Conservation (phyloP, 2,797 vertebrate species). For the Setipinna tenuifilis region DNA sequence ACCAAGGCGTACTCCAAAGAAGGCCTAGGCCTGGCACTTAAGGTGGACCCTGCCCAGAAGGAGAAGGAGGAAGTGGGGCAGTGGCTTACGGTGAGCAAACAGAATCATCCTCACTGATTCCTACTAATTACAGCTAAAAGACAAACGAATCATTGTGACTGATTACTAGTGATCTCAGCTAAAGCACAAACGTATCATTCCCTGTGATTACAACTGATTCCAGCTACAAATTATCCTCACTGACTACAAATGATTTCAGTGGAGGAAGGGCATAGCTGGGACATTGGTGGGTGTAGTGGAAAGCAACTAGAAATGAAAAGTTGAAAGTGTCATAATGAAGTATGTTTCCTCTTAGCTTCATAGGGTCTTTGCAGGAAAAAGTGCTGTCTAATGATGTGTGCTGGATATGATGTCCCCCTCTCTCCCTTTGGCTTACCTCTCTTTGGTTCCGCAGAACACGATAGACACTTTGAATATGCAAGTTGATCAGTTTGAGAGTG, state of each 20-base stretch:
- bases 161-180: too few relatives aligned
- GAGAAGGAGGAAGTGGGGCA: slow-evolving; percentile 92
- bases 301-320: too few relatives aligned
- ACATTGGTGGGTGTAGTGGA: too few relatives aligned
- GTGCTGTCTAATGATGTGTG: neutral
- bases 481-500: slow-evolving; percentile 95
- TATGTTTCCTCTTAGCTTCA: too few relatives aligned
- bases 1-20: slow-evolving; percentile 95
- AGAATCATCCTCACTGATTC: neutral
- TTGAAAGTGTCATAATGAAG: too few relatives aligned
- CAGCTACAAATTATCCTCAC: too few relatives aligned
- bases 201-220: too few relatives aligned
- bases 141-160: neutral
- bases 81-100: slow-evolving; percentile 86
- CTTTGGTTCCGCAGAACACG: slow-evolving; percentile 74
- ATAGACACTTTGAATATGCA: slow-evolving; percentile 94
- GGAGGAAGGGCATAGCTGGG: too few relatives aligned
- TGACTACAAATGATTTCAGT: too few relatives aligned
- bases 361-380: neutral
- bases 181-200: too few relatives aligned
- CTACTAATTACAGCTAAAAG: neutral
- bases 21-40: slow-evolving; percentile 88
- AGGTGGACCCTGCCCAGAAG: slow-evolving; percentile 90
- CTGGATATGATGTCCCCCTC: neutral
- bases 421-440: neutral